A percentile compares a stretch with the other conserved stretches of the same genome.
These are phyloP conservation scores for Frankliniella intonsa DNA, from an alignment of 2,888 invertebrate genomes.

Conservation along the genomic window DNA sequence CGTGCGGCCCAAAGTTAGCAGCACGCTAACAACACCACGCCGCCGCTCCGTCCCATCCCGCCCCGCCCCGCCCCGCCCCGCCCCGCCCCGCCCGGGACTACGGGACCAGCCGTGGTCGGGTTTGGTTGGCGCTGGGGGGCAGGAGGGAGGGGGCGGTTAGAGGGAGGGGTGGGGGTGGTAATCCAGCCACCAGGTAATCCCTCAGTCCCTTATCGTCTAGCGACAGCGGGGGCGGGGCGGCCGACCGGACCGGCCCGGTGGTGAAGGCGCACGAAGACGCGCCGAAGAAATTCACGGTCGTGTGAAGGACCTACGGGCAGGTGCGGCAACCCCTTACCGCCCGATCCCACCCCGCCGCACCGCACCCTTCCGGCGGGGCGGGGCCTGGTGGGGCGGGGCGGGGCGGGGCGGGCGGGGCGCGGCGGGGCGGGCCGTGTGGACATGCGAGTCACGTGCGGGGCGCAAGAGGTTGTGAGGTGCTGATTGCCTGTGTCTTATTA, in stretches of 20 bases:
- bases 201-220: background rate
- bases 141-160: background rate
- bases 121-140: no score
- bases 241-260: no score
- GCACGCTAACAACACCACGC: background rate
- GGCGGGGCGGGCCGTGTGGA: background rate
- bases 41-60: background rate
- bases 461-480: slow-evolving; percentile 2
- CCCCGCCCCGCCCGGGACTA: background rate
- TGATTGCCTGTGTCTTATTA: slow-evolving; percentile 26
- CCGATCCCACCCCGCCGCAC: no score
- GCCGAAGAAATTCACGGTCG: no score
- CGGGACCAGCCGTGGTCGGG: background rate
- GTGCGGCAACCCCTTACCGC: background rate
- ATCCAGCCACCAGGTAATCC: no score
- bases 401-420: background rate
- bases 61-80: background rate
- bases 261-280: background rate
- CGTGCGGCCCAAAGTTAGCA: no score
- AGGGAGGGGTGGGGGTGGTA: no score
- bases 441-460: background rate
- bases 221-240: background rate
- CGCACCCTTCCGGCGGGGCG: background rate
- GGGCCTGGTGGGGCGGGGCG: background rate
- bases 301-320: no score